These are phyloP conservation scores for Tympanoctomys barrerae DNA, from an alignment of 2,797 vertebrate genomes.

Conservation along the genomic window DNA sequence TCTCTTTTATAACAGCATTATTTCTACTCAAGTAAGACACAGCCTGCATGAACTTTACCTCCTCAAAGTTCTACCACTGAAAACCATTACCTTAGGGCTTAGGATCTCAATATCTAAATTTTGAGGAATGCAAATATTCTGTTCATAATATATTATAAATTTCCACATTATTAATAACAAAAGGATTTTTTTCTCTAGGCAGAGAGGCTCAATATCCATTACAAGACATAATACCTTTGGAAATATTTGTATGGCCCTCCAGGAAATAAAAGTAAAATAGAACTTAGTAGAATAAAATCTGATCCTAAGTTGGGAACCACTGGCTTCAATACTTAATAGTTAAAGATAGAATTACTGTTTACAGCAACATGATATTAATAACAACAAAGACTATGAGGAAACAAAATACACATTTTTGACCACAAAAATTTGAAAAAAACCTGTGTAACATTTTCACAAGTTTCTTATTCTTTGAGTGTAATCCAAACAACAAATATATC, in stretches of 20 bases:
- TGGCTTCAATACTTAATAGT: slow-evolving; percentile 52
- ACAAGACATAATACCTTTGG: not conserved
- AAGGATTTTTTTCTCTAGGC: not conserved
- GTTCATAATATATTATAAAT: not conserved
- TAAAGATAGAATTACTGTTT: slow-evolving; percentile 59
- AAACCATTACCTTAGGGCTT: not conserved
- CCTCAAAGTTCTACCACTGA: not conserved
- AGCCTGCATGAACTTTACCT: not conserved
- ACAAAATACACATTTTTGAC: slow-evolving; percentile 58
- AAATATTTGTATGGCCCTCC: not conserved
- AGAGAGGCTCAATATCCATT: not conserved
- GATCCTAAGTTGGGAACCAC: slow-evolving; percentile 8
- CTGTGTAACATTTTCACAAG: slow-evolving; percentile 72
- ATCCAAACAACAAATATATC: slow-evolving; percentile 39
- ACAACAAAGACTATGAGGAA: slow-evolving; percentile 17
- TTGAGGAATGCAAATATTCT: not conserved
- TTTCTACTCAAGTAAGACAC: not conserved
- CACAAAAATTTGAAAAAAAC: slow-evolving; percentile 68
- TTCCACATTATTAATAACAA: not conserved
- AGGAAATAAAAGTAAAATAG: slow-evolving; percentile 60
- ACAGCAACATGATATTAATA: slow-evolving; percentile 5
- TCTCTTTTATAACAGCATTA: not conserved
- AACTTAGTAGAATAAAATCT: slow-evolving; percentile 24
- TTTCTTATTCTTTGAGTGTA: slow-evolving; percentile 77
- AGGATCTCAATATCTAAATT: not conserved